phyloP scores from a whole-genome alignment of 92 coral and sea anemone genomes.

The Palythoa caribaeorum region DNA sequence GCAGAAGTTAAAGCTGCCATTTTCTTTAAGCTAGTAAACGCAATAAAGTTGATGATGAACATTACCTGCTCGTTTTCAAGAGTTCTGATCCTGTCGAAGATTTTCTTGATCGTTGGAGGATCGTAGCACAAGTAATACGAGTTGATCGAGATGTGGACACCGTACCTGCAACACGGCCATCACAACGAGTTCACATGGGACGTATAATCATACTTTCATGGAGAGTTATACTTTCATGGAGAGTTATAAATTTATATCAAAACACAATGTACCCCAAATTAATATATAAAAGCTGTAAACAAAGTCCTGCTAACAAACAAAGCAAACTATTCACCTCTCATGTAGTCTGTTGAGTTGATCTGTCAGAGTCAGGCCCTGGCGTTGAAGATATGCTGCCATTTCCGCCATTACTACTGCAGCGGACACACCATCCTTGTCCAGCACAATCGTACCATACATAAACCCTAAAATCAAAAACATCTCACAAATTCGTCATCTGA shows the following conservation, averaged over 20 bases:
- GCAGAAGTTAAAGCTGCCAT: too few species aligned
- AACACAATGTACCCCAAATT: too few species aligned
- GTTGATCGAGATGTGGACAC: slow-evolving; percentile 89
- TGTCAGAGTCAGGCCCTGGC: slow-evolving; percentile 83
- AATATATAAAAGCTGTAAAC: too few species aligned
- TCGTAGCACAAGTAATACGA: slow-evolving; percentile 93
- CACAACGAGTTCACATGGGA: neutral
- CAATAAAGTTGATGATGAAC: neutral
- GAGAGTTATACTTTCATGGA: too few species aligned
- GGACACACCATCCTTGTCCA: slow-evolving; percentile 98
- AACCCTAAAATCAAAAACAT: slow-evolving; percentile 69
- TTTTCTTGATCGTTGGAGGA: slow-evolving; percentile 79
- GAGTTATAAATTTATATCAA: too few species aligned
- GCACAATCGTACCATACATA: slow-evolving; percentile 96
- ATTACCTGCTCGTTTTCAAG: slow-evolving; percentile 92
- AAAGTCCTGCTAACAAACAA: too few species aligned
- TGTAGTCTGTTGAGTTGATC: slow-evolving; percentile 84
- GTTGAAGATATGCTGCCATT: slow-evolving; percentile 89
- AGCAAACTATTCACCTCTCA: slow-evolving; percentile 67
- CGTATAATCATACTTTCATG: neutral
- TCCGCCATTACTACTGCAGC: slow-evolving; percentile 98
- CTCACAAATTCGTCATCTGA: neutral
- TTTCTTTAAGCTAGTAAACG: too few species aligned
- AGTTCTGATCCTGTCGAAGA: slow-evolving; percentile 91
- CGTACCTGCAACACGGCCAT: slow-evolving; percentile 73